Base-by-base conservation (phyloP, 2,888 invertebrate genomes). In the Dryobotodes eremita region DNA sequence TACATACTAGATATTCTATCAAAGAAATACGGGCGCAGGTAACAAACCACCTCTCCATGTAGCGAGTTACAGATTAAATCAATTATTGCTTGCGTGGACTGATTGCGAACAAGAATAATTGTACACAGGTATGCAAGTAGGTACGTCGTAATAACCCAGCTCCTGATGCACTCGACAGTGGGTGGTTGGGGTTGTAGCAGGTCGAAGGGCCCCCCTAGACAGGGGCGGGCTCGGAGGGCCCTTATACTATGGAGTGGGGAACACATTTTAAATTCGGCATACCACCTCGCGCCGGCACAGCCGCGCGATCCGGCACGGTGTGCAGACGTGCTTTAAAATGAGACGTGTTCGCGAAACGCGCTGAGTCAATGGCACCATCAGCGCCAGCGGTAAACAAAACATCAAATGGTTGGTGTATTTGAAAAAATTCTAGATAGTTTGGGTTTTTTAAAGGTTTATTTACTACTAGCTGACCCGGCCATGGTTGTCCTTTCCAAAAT, bases 221-320 rank as follows among this genome's bases (percentile, higher is more conserved):
- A 17, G 46, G 31, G 42, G 31, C 23, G 5, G 17, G 36, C 48
- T 2, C 2, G 31, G 5, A 13, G 46, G 59, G 64, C 78, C 31
- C 69, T 70, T 62, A 55, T n/a, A 42, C 42, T 42, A 31, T 20
- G 42, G 78, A 50, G 46, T 53, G 42, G 57, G 71, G 42, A 26
- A 70, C 20, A 71, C 15, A 15, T 68, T 84, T 83, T 82, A 83
- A 73, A 79, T 83, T 73, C 15, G 23, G 73, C 15, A 1, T 66
- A 75, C n/a, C 48, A 50, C 13, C 59, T 78, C 86, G 75, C 75
- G 71, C 69, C 77, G 64, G 82, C 78, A 82, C 53, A 65, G 74
- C 77, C 74, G 46, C 57, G 82, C 83, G 75, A 82, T 48, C 72
- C 66, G 75, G 75, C 75, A 68, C 75, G 57, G 26, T 70, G 72